These are phyloP conservation scores for Drosophila acutilabella DNA, from an alignment of 2,888 invertebrate species.

Conservation along the genomic window DNA sequence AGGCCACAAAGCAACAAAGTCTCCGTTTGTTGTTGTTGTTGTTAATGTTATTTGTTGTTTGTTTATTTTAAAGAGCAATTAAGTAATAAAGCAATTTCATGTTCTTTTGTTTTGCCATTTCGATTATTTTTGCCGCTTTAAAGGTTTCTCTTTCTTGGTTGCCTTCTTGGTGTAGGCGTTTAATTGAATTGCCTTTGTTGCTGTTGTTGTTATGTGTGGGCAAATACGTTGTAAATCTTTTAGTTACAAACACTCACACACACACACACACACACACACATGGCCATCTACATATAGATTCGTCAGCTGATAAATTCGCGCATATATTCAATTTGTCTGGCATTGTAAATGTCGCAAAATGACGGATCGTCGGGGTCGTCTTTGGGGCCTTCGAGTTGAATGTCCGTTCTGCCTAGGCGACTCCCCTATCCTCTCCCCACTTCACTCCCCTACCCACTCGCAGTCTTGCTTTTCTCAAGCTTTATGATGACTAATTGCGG, in stretches of 20 bases:
- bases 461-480: conserved; percentile 20
- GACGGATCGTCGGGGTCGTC: conserved; percentile 74
- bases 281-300: conserved; percentile 34
- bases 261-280: neutral
- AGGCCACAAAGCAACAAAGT: conserved; percentile 36
- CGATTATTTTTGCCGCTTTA: conserved; percentile 68
- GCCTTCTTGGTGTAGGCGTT: conserved; percentile 68
- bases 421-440: conserved; percentile 21
- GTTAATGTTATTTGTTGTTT: conserved; percentile 37
- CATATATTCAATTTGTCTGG: conserved; percentile 70
- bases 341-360: conserved; percentile 74
- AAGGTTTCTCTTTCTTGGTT: conserved; percentile 52
- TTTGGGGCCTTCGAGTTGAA: conserved; percentile 62
- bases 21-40: conserved; percentile 27
- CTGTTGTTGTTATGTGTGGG: conserved; percentile 56
- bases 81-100: conserved; percentile 82
- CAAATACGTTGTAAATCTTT: conserved; percentile 68
- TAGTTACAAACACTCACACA: conserved; percentile 24
- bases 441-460: conserved; percentile 2
- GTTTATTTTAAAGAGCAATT: conserved; percentile 80
- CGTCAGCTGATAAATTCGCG: conserved; percentile 62
- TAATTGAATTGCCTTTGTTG: conserved; percentile 75
- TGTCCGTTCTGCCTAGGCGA: conserved; percentile 55
- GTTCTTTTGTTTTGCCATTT: conserved; percentile 74
- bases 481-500: conserved; percentile 73